These are phyloP conservation scores for Psilopsiagon aymara DNA, from an alignment of 2,113 vertebrate genomes.

Conservation along the genomic window DNA sequence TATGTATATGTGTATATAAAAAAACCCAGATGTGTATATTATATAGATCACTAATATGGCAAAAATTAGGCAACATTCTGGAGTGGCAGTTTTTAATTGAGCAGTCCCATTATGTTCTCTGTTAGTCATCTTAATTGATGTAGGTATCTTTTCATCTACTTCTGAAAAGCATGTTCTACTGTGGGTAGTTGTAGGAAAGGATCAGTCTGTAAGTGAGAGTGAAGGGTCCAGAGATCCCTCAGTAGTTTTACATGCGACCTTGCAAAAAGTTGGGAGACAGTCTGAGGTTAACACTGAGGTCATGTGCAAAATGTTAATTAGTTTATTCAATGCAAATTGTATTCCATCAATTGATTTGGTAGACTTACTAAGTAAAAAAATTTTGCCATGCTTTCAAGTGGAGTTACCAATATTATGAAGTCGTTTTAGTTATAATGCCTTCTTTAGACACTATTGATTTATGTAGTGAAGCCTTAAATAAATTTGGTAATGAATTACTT, in stretches of 20 bases:
- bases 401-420: background rate
- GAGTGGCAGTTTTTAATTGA: background rate
- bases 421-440: background rate
- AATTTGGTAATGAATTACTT: background rate
- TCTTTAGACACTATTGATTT: slow-evolving; percentile 14
- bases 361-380: background rate
- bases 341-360: background rate
- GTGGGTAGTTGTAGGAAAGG: background rate
- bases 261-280: background rate
- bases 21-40: background rate
- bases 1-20: background rate
- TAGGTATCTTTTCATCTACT: background rate
- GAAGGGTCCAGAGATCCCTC: background rate
- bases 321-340: background rate
- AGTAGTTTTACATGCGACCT: background rate
- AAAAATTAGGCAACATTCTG: background rate
- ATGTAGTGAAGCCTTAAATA: background rate
- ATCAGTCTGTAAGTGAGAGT: background rate
- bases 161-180: background rate
- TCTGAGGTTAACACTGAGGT: background rate
- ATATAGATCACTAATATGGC: background rate
- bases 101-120: background rate
- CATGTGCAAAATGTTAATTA: background rate
- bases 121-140: background rate
- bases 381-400: background rate